Evolutionary conservation across 2,888 invertebrate genomes (phyloP), one percentile per base, ranked within the genome.

Genomic region (Stegophylla sp.): DNA sequence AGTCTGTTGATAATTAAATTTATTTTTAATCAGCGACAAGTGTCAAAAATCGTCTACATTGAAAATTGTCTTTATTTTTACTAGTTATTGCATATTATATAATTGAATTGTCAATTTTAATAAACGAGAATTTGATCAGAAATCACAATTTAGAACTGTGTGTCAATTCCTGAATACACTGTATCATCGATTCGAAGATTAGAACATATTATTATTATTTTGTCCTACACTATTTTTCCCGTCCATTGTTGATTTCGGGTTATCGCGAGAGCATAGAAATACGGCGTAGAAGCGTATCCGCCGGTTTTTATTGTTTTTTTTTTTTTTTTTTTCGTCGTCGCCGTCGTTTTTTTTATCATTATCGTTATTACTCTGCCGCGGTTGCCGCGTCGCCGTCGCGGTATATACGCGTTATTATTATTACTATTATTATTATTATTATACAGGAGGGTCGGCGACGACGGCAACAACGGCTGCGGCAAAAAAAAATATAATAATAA

Each of bases 351-450:
- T 51, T 51, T 69, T 28, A 69, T 69, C 48, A 69, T 69, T 48
- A 48, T 69, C 48, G 48, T 69, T 69, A 69, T 48, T 69, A 48
- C 26, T 48, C 48, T 28, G 10, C 67, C 28, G 48, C 48, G 45
- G 56, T 56, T 20, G 53, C 20, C 20, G 53, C 23, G 56, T 15
- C 45, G 45, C 45, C 45, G 66, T 69, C 67, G 64, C 43, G 67
- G 63, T 63, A 63, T 63, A 67, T 67, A 67, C 45, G 48, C 48
- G 48, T 69, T 69, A 67, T 69, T 69, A 69, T 69, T 69, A 69
- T 66, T 64, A 20, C 48, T 67, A 26, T 66, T 66, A 43, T 64
- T 66, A 67, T 69, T 69, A 71, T 71, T 71, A 71, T 71, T 71
- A 71, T 71, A 71, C 41, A 71, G 71, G 71, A 53, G 51, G 53